Conservation (phyloP, 2,888 invertebrate genomes). For the Agrochola lychnidis region DNA sequence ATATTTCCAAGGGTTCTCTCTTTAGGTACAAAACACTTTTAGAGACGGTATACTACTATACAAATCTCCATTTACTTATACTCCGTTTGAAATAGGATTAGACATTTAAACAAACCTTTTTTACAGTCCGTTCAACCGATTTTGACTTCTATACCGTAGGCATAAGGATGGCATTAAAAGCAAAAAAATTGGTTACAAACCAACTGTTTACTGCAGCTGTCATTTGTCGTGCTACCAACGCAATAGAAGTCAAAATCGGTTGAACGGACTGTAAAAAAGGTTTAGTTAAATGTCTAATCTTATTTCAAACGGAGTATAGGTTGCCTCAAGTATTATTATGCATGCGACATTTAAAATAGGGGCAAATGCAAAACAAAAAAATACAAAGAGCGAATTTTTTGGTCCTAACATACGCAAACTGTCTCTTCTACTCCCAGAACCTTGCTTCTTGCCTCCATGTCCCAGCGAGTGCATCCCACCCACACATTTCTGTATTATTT, state of each 20-base stretch:
- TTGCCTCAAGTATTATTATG: not conserved
- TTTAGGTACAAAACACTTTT: not conserved
- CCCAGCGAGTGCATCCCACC: constrained; percentile 82
- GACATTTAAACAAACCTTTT: too few relatives aligned
- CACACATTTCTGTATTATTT: constrained; percentile 83
- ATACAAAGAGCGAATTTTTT: not conserved
- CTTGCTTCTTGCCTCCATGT: constrained; percentile 48
- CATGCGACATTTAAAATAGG: not conserved
- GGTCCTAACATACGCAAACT: not conserved
- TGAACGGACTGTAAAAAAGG: too few relatives aligned
- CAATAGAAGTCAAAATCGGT: too few relatives aligned
- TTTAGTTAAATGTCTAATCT: too few relatives aligned
- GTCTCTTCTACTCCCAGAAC: constrained; percentile 16
- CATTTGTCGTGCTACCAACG: too few relatives aligned
- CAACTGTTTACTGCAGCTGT: too few relatives aligned
- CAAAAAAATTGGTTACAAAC: too few relatives aligned
- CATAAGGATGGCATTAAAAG: too few relatives aligned
- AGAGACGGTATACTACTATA: not conserved
- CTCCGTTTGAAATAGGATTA: too few relatives aligned
- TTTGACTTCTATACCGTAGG: too few relatives aligned
- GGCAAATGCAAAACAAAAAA: not conserved
- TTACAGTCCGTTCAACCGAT: too few relatives aligned
- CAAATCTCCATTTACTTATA: not conserved
- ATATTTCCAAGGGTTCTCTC: not conserved
- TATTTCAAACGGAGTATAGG: too few relatives aligned